Base-by-base conservation (phyloP, 2,113 vertebrate genomes). In the Sigmodon hispidus region DNA sequence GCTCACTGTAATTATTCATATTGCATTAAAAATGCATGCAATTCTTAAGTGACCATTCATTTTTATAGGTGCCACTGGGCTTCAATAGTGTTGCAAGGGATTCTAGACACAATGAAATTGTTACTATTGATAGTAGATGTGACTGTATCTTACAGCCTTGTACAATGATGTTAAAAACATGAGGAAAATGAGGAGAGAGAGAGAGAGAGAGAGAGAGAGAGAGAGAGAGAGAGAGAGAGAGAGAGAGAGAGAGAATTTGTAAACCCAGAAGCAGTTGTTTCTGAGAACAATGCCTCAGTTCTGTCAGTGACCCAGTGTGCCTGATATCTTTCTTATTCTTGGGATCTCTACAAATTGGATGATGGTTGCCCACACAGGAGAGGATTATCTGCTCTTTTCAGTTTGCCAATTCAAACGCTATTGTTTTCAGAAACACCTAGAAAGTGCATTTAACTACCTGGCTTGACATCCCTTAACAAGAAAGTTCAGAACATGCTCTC, bases 21-120 rank as follows among this genome's bases (percentile, higher is more conserved):
- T 50, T 76, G 9, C 43, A 77, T 95, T 96, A 95, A 96, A 94
- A 94, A 96, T 81, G 52, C 87, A 57, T 81, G 77, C 4, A 34
- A 16, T 83, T 94, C 61, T 31, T 45, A 36, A 67, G 86, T 43
- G 11, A 77, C 95, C 91, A 50, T 59, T 40, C 2, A 36, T 57
- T 89, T 96, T 93, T 93, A 87, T 92, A 79, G 83, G 45, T 89
- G 76, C 50, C 87, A 85, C 77, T 73, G 83, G 69, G 52, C 31
- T 95, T 94, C 61, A 26, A 15, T 57, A 29, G 43, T 67, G 61
- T 69, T 87, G 73, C 48, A 91, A 72, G 91, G 93, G 94, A 96
- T 87, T 24, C 73, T 72, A 93, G 94, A 69, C 40, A 75, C 10
- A 22, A 36, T 45, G 31, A 16, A 94, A 15, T 31, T 96, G 89